Evolutionary conservation across 2,113 vertebrate species (phyloP).

Genomic region (Salvelinus namaycush): DNA sequence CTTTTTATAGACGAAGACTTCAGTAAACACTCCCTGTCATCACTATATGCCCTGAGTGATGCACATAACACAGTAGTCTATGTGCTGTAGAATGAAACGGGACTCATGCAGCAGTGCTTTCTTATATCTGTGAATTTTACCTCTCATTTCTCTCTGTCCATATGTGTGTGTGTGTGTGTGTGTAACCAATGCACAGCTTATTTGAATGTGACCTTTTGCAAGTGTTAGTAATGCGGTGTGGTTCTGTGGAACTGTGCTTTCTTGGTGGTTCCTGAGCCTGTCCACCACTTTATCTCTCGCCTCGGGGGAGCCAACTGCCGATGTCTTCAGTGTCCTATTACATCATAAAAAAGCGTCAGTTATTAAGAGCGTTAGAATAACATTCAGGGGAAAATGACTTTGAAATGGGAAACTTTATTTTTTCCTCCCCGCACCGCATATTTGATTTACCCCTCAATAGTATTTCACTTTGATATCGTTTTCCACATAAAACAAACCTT

Average conservation of each 20-base stretch:
- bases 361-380: conserved; percentile 67
- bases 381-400: conserved; percentile 64
- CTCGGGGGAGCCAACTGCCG: conserved; percentile 50
- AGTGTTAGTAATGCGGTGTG: conserved; percentile 43
- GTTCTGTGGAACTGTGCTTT: conserved; percentile 49
- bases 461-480: conserved; percentile 71
- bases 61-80: neutral
- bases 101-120: neutral
- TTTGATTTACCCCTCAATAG: conserved; percentile 70
- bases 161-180: neutral
- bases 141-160: neutral
- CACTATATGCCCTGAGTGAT: too few species aligned
- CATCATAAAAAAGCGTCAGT: conserved; percentile 63
- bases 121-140: conserved; percentile 10
- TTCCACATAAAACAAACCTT: conserved; percentile 68
- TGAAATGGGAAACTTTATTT: conserved; percentile 66
- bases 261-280: conserved; percentile 51
- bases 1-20: too few species aligned
- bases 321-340: conserved; percentile 52
- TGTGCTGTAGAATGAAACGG: neutral
- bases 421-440: conserved; percentile 54
- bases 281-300: conserved; percentile 57
- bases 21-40: too few species aligned
- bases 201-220: conserved; percentile 61
- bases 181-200: conserved; percentile 41